Evolutionary conservation across 2,113 vertebrate species (phyloP).

Genomic region (Spilogale gracilis): DNA sequence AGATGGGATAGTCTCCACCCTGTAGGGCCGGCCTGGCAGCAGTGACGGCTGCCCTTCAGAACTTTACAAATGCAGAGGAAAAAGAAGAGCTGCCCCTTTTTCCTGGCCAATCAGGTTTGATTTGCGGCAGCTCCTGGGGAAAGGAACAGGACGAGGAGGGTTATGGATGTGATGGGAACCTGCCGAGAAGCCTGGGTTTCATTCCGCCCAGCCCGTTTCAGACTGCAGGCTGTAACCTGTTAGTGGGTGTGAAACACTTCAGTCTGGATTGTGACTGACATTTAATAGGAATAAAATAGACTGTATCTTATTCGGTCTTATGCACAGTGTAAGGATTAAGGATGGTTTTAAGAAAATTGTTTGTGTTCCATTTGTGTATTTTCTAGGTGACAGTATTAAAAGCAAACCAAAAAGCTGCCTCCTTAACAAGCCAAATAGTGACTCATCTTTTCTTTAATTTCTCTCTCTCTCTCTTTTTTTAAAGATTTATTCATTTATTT

Average conservation of each 20-base stretch:
- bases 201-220: not conserved
- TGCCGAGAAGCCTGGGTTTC: not conserved
- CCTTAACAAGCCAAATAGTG: not conserved
- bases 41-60: not conserved
- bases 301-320: not conserved
- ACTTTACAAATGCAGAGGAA: not conserved
- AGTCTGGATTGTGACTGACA: not conserved
- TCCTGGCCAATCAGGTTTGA: not conserved
- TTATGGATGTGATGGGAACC: not conserved
- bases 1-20: not conserved
- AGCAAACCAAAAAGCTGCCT: not conserved
- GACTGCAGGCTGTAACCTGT: not conserved
- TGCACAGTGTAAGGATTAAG: not conserved
- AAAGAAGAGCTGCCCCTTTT: not conserved
- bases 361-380: not conserved
- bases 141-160: not conserved
- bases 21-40: not conserved
- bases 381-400: not conserved
- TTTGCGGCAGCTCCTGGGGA: not conserved
- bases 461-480: not conserved
- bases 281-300: not conserved
- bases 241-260: not conserved
- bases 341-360: not conserved
- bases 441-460: not conserved
- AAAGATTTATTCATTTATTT: not conserved